Evolutionary conservation across 2,888 invertebrate species (phyloP), one percentile per base, ranked within the genome.

Genomic region (Tortricodes alternella): DNA sequence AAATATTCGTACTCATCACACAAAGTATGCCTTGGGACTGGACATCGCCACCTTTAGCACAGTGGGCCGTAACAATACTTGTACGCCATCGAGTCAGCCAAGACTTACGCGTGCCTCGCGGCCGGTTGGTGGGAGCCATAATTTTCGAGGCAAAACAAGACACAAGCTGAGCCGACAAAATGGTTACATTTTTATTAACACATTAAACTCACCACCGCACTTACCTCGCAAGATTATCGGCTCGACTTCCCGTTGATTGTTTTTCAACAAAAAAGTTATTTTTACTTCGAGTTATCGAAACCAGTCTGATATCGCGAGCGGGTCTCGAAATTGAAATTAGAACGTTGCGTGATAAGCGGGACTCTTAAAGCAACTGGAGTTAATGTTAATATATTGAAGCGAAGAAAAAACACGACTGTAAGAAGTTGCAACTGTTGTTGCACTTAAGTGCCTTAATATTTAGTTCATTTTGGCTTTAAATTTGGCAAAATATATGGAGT

Each of bases 171-270:
- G 80, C 82, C 80, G 83, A 85, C 87, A 86, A 87, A 88, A 88
- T 82, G 85, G 74, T 85, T 85, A 87, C 86, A 85, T 78, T 87
- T 89, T 88, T 87, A 89, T 89, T 88, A 87, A 88, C 88, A 89
- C 89, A 86, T 89, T 85, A 86, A 87, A 89, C 86, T 88, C 85
- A 88, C 86, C 88, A 87, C 85, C 84, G 89, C 89, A 89, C 80
- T 87, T 87, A 87, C 84, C 76, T 75, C 75, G 74, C 74, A 78
- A 83, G 89, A 89, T 89, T 87, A 89, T 89, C 89, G 76, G 71
- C 75, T 74, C 73, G 74, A 88, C 88, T 86, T 88, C 86, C 88
- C 86, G 85, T 85, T 76, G 75, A 63, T 64, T 56, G 75, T 79
- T 77, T 78, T 74, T 71, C 66, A 71, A 77, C 78, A 76, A 65